Evolutionary conservation across 1,140 invertebrate genomes (phyloP), one percentile per base, ranked within the genome.

Genomic region (Mamestra configurata): DNA sequence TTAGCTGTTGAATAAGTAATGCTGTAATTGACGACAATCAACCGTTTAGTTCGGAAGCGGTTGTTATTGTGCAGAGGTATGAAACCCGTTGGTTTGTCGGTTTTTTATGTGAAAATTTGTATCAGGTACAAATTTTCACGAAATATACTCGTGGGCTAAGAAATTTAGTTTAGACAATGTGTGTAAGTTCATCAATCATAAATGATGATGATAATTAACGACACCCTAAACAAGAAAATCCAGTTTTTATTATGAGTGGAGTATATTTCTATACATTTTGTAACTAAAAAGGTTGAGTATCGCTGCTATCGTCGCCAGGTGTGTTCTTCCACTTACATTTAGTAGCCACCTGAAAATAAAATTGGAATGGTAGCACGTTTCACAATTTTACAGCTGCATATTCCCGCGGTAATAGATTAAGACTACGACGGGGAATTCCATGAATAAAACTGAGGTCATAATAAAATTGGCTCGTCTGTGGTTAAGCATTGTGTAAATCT

Each of bases 21-120:
- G 40, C 66, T 46, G 15, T 70, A 70, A 70, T 70, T 70, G 66
- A 35, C 40, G 40, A 46, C 66, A 70, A 70, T 70, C 66, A 49
- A 27, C 20, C 66, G 66, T 70, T 70, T 70, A 43, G 40, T 70
- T 49, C 31, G 20, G 40, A 46, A 49, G 22, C 8, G 22, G 40
- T 24, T 20, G 59, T 64, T 64, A 64, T 37, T 27, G 10, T 13
- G 20, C 40, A 70, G 66, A 20, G 31, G 40, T 70, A 18, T 27
- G 20, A 40, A 46, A 70, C 18, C 40, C 43, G 22, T 0, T 40
- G 40, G 3, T 3, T 18, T 5, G 18, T 55, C 7, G 1, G 27
- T 55, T 22, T n/a, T n/a, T n/a, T n/a, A n/a, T n/a, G n/a, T n/a
- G n/a, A n/a, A n/a, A n/a, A n/a, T n/a, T n/a, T n/a, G n/a, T n/a